A percentile compares a stretch with the other conserved stretches of the same genome.
These are phyloP conservation scores for Malthinus flaveolus DNA, from an alignment of 2,888 invertebrate species.

Conservation along the genomic window DNA sequence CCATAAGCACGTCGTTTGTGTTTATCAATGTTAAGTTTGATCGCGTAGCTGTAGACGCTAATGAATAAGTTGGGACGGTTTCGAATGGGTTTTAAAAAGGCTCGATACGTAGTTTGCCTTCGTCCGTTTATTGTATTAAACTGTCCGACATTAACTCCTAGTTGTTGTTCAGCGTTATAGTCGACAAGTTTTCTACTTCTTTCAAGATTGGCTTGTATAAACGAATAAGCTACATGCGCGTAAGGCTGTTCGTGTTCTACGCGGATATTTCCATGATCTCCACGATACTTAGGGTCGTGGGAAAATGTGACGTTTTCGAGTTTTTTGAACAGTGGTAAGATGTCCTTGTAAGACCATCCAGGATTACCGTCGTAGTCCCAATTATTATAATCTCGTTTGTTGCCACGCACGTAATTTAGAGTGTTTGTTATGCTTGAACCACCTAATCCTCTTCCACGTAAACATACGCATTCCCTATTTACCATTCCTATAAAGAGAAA, in stretches of 20 bases:
- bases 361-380: conserved; percentile 43
- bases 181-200: conserved; percentile 68
- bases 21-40: conserved; percentile 64
- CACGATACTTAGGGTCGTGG: conserved; percentile 66
- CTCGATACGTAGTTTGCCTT: conserved; percentile 60
- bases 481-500: not conserved
- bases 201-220: conserved; percentile 66
- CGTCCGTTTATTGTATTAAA: conserved; percentile 63
- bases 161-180: conserved; percentile 63
- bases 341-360: conserved; percentile 54
- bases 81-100: conserved; percentile 70
- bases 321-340: conserved; percentile 44
- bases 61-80: conserved; percentile 68
- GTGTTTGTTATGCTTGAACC: conserved; percentile 31
- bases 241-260: conserved; percentile 66
- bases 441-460: conserved; percentile 18
- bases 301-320: conserved; percentile 49
- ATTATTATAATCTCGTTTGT: conserved; percentile 27
- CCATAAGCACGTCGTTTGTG: conserved; percentile 62
- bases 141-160: conserved; percentile 67
- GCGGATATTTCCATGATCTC: conserved; percentile 66
- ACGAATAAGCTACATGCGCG: conserved; percentile 58
- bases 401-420: conserved; percentile 32
- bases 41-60: conserved; percentile 68
- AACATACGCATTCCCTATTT: not conserved